Base-by-base conservation (phyloP, 2,113 vertebrate genomes). In the Percina caprodes region DNA sequence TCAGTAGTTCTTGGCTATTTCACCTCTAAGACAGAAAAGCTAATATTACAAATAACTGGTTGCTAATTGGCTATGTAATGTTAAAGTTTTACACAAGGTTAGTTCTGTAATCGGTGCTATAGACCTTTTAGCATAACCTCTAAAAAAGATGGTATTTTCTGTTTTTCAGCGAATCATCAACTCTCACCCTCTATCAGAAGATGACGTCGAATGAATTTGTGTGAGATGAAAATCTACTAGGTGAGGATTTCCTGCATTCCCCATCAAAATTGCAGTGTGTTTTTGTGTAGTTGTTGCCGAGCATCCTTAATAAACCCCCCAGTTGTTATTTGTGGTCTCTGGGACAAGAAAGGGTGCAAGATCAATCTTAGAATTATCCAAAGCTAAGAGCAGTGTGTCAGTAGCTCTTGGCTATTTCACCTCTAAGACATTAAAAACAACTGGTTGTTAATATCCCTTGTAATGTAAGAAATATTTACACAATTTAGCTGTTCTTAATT, bases 171-270 rank as follows among this genome's bases (percentile, higher is more conserved):
- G 96, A 91, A 95, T 98, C 88, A 89, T 97, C 88, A 96, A 90
- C 89, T 91, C 96, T 76, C 96, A 96, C 85, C 95, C 95, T 86
- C 95, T 98, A 93, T 92, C 95, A 87, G 97, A 98, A 96, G 97
- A 98, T 91, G 97, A 98, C 86, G 95, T 98, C 39, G 97, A 98
- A 93, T 98, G 87, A 80, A 35, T 45, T 24, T 62, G 61, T 67
- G 24, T 19, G 49, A 48, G 39, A 65, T 46, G 24, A 60, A 74
- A 48, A 49, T 30, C 10, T 75, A 21, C 24, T 63, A 4, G 67
- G 67, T 69, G 30, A 69, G 49, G 19, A 33, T 33, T 33, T 33
- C 3, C 26, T 48, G 23, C 21, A 2, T 35, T 12, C 21, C 6
- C 5, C 21, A 23, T 23, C 45, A 12, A n/a, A 13, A 62, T 62